Conservation (phyloP, 2,797 vertebrate genomes). For the Austrolebias charrua region DNA sequence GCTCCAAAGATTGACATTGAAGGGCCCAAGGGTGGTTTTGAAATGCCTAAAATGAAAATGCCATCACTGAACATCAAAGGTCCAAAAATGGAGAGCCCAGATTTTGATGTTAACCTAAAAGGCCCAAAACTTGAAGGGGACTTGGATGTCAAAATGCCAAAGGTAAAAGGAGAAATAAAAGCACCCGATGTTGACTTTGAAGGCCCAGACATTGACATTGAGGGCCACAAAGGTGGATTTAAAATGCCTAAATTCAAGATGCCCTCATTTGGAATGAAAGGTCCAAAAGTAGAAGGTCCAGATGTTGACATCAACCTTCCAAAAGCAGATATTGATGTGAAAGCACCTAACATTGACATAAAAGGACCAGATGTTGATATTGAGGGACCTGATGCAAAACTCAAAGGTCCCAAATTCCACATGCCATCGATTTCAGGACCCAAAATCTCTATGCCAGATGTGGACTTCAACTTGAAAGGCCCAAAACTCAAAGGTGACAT, state of each 20-base stretch:
- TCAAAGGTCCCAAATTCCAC: constrained; percentile 31
- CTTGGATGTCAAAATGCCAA: constrained; percentile 42
- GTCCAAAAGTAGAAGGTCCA: constrained; percentile 1
- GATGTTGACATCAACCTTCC: constrained; percentile 23
- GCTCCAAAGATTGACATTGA: constrained; percentile 16
- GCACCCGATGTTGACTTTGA: neutral
- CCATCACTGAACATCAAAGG: neutral
- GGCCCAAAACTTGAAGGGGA: constrained; percentile 26
- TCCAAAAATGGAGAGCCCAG: neutral
- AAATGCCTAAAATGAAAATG: neutral
- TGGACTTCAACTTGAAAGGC: constrained; percentile 10
- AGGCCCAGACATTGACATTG: neutral
- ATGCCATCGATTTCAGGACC: constrained; percentile 19
- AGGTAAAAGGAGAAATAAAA: constrained; percentile 25
- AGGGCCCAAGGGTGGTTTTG: neutral
- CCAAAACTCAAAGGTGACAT: neutral
- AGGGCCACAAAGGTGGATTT: neutral
- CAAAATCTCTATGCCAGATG: constrained; percentile 2
- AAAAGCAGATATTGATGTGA: neutral
- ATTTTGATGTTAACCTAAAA: constrained; percentile 5
- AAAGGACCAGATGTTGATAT: constrained; percentile 26
- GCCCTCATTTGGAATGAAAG: constrained; percentile 16
- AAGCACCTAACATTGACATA: constrained; percentile 1
- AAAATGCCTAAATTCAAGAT: constrained; percentile 33
- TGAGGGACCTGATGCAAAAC: constrained; percentile 55